These are phyloP conservation scores for Entomobrya proxima DNA, from an alignment of 2,888 invertebrate species.

Conservation along the genomic window DNA sequence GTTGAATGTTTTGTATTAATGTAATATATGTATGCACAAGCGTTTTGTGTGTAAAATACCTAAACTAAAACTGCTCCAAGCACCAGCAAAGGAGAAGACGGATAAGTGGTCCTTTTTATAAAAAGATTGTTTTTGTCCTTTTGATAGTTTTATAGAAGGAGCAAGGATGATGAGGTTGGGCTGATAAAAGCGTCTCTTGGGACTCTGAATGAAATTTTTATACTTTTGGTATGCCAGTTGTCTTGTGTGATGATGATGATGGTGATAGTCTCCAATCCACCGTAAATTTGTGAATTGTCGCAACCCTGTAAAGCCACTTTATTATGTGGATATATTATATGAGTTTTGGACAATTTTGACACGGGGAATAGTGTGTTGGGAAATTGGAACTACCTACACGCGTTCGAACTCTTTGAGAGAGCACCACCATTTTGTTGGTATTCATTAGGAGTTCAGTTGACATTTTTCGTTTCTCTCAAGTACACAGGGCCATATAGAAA, in stretches of 20 bases:
- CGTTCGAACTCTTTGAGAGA: not conserved
- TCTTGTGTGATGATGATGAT: conserved; percentile 23
- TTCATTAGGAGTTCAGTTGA: conserved; percentile 58
- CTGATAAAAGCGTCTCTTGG: conserved; percentile 48
- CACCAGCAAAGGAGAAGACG: not conserved
- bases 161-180: conserved; percentile 5
- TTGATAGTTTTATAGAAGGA: conserved; percentile 29
- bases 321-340: not conserved
- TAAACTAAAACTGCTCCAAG: not conserved
- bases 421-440: conserved; percentile 8
- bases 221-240: conserved; percentile 42
- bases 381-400: not conserved
- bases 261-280: conserved; percentile 5
- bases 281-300: conserved; percentile 49
- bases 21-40: not conserved
- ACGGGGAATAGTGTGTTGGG: conserved; percentile 11
- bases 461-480: conserved; percentile 34
- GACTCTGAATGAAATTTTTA: conserved; percentile 63
- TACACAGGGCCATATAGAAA: not conserved
- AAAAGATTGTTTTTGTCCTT: conserved; percentile 47
- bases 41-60: conserved; percentile 14
- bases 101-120: not conserved
- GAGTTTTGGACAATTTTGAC: not conserved
- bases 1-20: conserved; percentile 34
- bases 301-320: not conserved